Conservation (phyloP, 1,140 invertebrate genomes). For the Drosophila pachea region DNA sequence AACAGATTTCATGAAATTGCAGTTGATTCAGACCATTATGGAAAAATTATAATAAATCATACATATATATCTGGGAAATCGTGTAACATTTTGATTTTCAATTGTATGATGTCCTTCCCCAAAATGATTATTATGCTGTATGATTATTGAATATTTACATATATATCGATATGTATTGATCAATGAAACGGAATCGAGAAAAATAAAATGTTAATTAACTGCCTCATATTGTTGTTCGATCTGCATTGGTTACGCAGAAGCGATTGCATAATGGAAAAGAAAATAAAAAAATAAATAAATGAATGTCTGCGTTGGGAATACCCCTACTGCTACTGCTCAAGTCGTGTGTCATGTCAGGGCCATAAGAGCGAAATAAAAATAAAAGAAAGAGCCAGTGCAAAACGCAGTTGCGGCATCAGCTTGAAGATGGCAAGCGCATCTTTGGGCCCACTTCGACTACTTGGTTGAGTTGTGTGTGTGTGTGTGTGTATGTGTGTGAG, state of each 20-base stretch:
- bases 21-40: too few relatives aligned
- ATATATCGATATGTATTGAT: too few relatives aligned
- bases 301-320: slow-evolving; percentile 33
- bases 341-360: slow-evolving; percentile 42
- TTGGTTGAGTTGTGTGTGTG: slow-evolving; percentile 17
- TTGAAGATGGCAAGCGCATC: slow-evolving; percentile 49
- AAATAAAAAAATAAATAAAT: not conserved
- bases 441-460: slow-evolving; percentile 34
- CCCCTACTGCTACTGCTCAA: slow-evolving; percentile 27
- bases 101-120: too few relatives aligned
- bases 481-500: slow-evolving; percentile 16
- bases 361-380: slow-evolving; percentile 17
- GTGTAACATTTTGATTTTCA: too few relatives aligned
- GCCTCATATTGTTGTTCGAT: too few relatives aligned
- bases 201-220: too few relatives aligned
- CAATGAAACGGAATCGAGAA: too few relatives aligned
- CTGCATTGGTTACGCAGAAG: too few relatives aligned
- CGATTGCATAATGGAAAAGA: not conserved
- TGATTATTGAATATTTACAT: too few relatives aligned
- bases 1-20: not conserved
- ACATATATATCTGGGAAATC: too few relatives aligned
- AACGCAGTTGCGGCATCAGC: slow-evolving; percentile 23
- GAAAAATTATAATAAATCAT: too few relatives aligned
- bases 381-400: not conserved
- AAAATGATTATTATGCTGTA: too few relatives aligned